Percentiles rank a stretch among this genome's conserved stretches.
These are phyloP conservation scores for Oceanites oceanicus DNA, from an alignment of 2,113 vertebrate genomes.

Conservation along the genomic window DNA sequence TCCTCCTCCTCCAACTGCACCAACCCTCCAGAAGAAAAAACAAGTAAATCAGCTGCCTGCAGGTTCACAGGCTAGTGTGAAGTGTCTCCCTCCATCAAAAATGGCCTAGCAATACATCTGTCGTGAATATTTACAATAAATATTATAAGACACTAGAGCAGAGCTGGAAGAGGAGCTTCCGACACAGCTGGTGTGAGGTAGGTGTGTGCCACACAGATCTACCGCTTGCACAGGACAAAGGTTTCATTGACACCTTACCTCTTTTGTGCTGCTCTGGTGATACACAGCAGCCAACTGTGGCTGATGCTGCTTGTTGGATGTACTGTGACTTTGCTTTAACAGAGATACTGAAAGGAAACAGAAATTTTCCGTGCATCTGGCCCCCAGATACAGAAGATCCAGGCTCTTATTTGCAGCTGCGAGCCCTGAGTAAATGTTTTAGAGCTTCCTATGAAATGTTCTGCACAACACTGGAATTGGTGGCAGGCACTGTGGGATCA, in stretches of 20 bases:
- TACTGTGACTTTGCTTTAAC: neutral
- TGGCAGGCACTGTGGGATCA: neutral
- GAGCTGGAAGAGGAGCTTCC: neutral
- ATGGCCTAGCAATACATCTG: fast-evolving
- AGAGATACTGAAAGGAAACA: neutral
- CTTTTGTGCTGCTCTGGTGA: neutral
- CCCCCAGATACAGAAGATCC: neutral
- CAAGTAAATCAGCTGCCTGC: neutral
- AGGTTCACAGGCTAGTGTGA: neutral
- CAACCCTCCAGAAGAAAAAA: neutral
- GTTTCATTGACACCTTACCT: neutral
- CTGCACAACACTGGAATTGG: neutral
- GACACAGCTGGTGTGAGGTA: neutral
- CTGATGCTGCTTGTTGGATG: neutral
- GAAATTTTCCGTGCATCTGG: neutral
- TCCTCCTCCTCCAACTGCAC: neutral
- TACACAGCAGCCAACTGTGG: neutral
- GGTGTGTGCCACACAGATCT: neutral
- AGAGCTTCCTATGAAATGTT: neutral
- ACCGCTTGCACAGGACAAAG: neutral
- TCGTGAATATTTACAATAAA: neutral
- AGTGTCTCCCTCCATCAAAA: neutral
- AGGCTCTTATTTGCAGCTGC: neutral
- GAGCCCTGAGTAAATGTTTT: neutral
- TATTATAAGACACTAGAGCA: neutral